Evolutionary conservation across 53 echinoderm and acorn worm genomes (phyloP), one percentile per base, ranked within the genome.

Genomic region (Zoroaster sp.): DNA sequence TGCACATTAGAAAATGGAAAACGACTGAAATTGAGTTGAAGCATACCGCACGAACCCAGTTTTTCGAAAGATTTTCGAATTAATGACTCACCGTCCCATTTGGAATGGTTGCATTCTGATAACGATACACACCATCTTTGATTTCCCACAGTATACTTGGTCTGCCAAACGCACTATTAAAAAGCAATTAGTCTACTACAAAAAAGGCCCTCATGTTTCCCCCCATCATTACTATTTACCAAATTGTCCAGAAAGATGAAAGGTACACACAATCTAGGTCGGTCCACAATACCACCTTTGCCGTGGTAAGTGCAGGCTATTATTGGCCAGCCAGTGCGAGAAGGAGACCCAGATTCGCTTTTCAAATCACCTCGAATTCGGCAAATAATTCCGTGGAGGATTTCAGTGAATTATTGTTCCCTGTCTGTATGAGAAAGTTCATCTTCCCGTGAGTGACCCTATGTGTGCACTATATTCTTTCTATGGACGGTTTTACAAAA

Each of bases 241-340:
- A 67, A 53, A 59, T 28, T 54, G 55, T 23, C n/a, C 18, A 18
- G 20, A 53, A 25, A 63, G 33, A 43, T 42, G 67, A 67, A 81
- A 67, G 54, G 81, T 81, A 81, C 81, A 81, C 67, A 81, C 30
- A 41, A 67, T 81, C 66, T 81, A 68, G 81, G 67, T 66, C 81
- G 81, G 11, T 30, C 23, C 66, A 81, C 81, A 81, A 81, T 81
- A 67, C 66, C 31, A 18, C 36, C 44, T 43, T 30, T 43, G 36
- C 40, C 43, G 66, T 74, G 74, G 65, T 81, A 81, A 81, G 81
- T 81, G 81, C 81, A 81, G 30, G 39, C 81, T 17, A 81, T 81
- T 81, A 81, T 81, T 31, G 63, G 79, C 63, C 38, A 14, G 5
- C 25, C 79, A 38, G 38, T 31, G 79, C 40, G 67, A 37, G 55